Base-by-base conservation (phyloP, 2,797 vertebrate genomes). In the Rousettus madagascariensis region DNA sequence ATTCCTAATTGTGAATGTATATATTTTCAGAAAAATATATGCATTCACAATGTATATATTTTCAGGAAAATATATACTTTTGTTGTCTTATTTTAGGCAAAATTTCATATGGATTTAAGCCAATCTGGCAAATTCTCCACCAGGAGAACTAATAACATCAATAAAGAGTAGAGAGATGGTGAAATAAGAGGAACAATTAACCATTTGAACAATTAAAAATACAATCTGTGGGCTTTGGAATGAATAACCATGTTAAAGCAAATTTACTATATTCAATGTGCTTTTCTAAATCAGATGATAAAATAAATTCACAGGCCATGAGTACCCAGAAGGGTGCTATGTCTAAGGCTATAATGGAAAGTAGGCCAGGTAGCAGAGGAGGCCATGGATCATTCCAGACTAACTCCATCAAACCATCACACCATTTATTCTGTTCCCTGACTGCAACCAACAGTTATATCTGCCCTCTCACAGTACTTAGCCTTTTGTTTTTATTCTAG, bases 161-260 rank as follows among this genome's bases (percentile, higher is more conserved):
- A 17, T 43, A 59, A 94, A 77, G n/a, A 79, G 16, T 46, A 88
- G 43, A 41, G 28, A 30, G 26, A 24, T 49, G 8, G 33, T 4
- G 53, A 83, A 75, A n/a, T 49, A 46, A 71, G 51, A 86, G 24
- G 43, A 82, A 74, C 6, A 72, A 66, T 55, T 46, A 46, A 36
- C 24, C 51, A 83, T 49, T 69, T 89, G n/a, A 17, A 63, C 30
- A 80, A 80, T 55, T 86, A 33, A 84, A 92, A 77, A 7, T 88
- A 43, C 16, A 61, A 15, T 59, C 69, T 51, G 3, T 90, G 80
- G 8, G 1, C 46, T 90, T 91, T 87, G 20, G 8, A 90, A 69
- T 90, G 53, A 72, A 79, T 83, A 95, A 55, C 30, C n/a, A 78
- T 78, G 88, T 71, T 93, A 80, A 91, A 66, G 36, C 46, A 89